These are phyloP conservation scores for Silvanus unidentatus DNA, from an alignment of 2,888 invertebrate species.

Conservation along the genomic window DNA sequence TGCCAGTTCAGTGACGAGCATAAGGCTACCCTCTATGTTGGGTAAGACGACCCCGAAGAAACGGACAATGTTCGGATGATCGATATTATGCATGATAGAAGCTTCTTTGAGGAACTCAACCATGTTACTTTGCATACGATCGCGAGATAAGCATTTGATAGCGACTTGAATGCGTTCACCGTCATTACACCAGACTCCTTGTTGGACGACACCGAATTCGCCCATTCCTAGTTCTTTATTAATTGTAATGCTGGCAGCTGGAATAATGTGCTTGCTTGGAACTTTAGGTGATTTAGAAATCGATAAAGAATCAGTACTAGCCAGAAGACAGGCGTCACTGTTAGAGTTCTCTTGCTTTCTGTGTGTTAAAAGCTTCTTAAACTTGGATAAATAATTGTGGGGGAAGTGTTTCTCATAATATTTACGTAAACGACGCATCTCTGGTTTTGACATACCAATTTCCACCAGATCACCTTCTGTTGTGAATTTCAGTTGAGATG, in stretches of 20 bases:
- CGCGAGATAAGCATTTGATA: slow-evolving; percentile 91
- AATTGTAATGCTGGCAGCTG: slow-evolving; percentile 81
- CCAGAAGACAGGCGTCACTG: slow-evolving; percentile 30
- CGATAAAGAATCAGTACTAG: slow-evolving; percentile 40
- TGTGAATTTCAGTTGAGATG: slow-evolving; percentile 89
- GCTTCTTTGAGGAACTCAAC: slow-evolving; percentile 97
- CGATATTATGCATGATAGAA: slow-evolving; percentile 96
- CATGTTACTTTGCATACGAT: slow-evolving; percentile 92
- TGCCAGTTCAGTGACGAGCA: slow-evolving; percentile 82
- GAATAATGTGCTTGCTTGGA: slow-evolving; percentile 79
- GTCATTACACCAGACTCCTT: slow-evolving; percentile 94
- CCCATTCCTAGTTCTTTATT: slow-evolving; percentile 94
- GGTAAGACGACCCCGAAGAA: slow-evolving; percentile 95
- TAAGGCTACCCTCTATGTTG: slow-evolving; percentile 56
- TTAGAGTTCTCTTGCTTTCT: slow-evolving; percentile 50
- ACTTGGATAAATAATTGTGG: slow-evolving; percentile 86
- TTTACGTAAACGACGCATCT: slow-evolving; percentile 89
- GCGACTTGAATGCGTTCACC: slow-evolving; percentile 92
- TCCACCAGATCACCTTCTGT: slow-evolving; percentile 85
- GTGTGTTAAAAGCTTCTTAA: slow-evolving; percentile 73
- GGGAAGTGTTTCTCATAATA: slow-evolving; percentile 91
- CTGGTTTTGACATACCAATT: slow-evolving; percentile 91
- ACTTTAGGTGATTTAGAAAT: slow-evolving; percentile 51
- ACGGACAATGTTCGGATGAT: slow-evolving; percentile 95
- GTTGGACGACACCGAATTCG: slow-evolving; percentile 97